Evolutionary conservation across 2,113 vertebrate species (phyloP).

Genomic region (Grantiella picta): DNA sequence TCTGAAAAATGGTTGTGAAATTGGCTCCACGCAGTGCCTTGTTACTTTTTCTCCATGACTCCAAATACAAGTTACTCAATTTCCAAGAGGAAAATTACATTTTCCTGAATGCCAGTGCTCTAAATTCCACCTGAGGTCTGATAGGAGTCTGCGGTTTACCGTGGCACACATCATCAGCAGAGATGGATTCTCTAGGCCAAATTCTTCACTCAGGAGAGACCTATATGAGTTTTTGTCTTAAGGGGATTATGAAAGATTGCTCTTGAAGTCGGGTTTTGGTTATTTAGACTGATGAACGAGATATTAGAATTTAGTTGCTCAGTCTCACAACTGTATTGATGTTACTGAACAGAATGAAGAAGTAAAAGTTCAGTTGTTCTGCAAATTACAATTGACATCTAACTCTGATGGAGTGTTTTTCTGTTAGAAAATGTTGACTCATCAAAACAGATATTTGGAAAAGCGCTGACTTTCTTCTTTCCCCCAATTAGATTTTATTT

Average conservation of each 20-base stretch:
- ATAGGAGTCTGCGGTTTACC: neutral
- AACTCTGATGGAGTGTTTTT: neutral
- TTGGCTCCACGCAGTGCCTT: neutral
- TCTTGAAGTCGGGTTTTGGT: neutral
- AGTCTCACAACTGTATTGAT: neutral
- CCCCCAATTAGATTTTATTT: neutral
- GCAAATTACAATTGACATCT: neutral
- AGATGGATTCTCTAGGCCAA: neutral
- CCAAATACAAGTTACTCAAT: neutral
- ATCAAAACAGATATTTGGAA: neutral
- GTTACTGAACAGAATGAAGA: neutral
- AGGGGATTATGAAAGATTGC: neutral
- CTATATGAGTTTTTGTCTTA: neutral
- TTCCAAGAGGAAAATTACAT: neutral
- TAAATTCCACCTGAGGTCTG: neutral
- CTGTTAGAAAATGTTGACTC: neutral
- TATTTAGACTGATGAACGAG: neutral
- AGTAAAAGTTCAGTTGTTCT: neutral
- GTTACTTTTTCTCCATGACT: neutral
- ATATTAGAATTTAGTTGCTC: neutral
- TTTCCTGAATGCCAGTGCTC: neutral
- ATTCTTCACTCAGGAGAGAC: neutral
- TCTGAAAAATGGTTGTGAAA: neutral
- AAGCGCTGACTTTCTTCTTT: neutral
- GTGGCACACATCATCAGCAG: neutral